Conservation (phyloP, 2,113 vertebrate species). For the Butastur rufipennis region DNA sequence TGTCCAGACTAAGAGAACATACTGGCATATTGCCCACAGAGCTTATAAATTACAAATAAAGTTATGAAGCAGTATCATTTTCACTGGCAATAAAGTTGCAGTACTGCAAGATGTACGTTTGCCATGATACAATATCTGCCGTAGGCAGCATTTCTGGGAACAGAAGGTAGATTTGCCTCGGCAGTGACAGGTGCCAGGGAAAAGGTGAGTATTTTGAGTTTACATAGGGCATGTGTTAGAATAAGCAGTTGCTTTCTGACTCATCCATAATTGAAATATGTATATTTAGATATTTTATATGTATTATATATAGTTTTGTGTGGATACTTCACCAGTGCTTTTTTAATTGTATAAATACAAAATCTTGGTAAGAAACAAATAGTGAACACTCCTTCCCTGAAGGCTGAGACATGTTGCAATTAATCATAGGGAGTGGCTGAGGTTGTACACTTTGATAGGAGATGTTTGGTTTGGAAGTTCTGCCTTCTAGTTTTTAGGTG, state of each 20-base stretch:
- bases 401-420: background rate
- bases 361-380: background rate
- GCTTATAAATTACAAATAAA: background rate
- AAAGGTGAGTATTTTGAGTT: background rate
- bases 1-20: background rate
- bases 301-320: background rate
- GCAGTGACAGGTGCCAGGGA: background rate
- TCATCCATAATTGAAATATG: background rate
- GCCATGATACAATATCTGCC: background rate
- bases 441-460: background rate
- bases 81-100: background rate
- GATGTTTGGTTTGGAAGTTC: background rate
- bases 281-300: background rate
- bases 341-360: background rate
- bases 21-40: background rate
- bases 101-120: background rate
- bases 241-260: background rate
- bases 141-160: background rate
- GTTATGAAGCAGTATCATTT: background rate
- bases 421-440: background rate
- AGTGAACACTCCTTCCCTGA: background rate
- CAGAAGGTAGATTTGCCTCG: background rate
- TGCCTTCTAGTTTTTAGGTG: background rate
- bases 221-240: background rate
- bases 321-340: background rate